phyloP scores from a whole-genome alignment of 2,888 invertebrate genomes.

The Calameuta filiformis region DNA sequence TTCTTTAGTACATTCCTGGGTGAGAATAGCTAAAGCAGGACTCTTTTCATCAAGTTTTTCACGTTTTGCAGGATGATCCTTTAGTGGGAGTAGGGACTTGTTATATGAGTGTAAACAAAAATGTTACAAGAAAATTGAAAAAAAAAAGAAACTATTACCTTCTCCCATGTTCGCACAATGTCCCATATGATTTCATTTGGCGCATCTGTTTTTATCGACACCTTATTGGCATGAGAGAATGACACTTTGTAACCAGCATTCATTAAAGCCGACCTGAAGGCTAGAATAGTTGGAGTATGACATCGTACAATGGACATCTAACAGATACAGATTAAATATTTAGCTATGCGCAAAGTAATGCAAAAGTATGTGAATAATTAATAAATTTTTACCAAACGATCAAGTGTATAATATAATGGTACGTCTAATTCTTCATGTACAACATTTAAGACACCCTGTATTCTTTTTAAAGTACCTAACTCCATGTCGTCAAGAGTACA shows the following conservation, averaged over 20 bases:
- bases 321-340: not conserved
- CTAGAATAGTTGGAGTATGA: slow-evolving; percentile 53
- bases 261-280: slow-evolving; percentile 85
- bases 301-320: slow-evolving; percentile 57
- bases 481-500: slow-evolving; percentile 48
- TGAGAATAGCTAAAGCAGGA: slow-evolving; percentile 70
- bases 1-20: slow-evolving; percentile 66
- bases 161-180: slow-evolving; percentile 85
- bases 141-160: slow-evolving; percentile 36
- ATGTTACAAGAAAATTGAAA: not conserved
- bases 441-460: slow-evolving; percentile 84
- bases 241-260: slow-evolving; percentile 93
- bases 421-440: slow-evolving; percentile 87
- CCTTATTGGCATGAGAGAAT: slow-evolving; percentile 88
- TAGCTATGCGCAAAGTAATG: not conserved
- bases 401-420: slow-evolving; percentile 89
- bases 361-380: not conserved
- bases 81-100: not conserved
- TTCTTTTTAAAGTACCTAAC: slow-evolving; percentile 79
- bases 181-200: slow-evolving; percentile 92
- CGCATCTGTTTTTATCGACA: slow-evolving; percentile 93
- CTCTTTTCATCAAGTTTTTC: slow-evolving; percentile 70
- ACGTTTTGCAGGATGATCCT: slow-evolving; percentile 73
- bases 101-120: not conserved
- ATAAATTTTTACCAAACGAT: slow-evolving; percentile 67